Evolutionary conservation across 2,113 vertebrate genomes (phyloP), one percentile per base, ranked within the genome.

Genomic region (Calonectris borealis): DNA sequence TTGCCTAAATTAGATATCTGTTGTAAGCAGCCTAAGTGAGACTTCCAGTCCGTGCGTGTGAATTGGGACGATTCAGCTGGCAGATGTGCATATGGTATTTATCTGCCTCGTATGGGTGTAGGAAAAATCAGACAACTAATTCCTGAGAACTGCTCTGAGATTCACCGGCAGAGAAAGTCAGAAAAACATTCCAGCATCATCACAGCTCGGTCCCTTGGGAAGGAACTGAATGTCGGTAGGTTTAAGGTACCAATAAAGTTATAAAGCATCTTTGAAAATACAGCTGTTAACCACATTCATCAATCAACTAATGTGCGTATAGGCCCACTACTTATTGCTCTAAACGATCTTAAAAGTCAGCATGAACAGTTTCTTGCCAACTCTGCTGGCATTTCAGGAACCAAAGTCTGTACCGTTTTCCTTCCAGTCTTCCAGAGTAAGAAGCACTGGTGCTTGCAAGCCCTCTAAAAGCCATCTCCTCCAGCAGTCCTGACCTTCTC

Each of bases 21-120:
- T 48, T 62, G 65, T 20, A 72, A 92, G 64, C 76, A 72, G 69
- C 44, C 80, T 42, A 48, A 1, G 0, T 4, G 44, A 80, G 49
- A 64, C 26, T 51, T 69, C 3, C 3, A 79, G 61, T 44, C 34
- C 3, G 0, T 26, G 62, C 0, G 1, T 11, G 55, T 44, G 46
- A 82, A 68, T 3, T 40, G 86, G 86, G 86, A 48, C 4, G 4
- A 29, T 5, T 31, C n/a, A 86, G 38, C 55, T 94, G 86, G 49
- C n/a, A 88, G n/a, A 65, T 32, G 48, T 25, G 85, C 58, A 32
- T 5, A 38, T 44, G 58, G 36, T 49, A 44, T 70, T 93, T 51
- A 86, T 70, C 93, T 62, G 60, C 36, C 16, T 61, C 44, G 4
- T 6, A 29, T 4, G n/a, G 9, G 24, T 29, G 7, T 19, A 27